Evolutionary conservation across 2,113 vertebrate genomes (phyloP).

Genomic region (Cryptomyrus ogoouensis): DNA sequence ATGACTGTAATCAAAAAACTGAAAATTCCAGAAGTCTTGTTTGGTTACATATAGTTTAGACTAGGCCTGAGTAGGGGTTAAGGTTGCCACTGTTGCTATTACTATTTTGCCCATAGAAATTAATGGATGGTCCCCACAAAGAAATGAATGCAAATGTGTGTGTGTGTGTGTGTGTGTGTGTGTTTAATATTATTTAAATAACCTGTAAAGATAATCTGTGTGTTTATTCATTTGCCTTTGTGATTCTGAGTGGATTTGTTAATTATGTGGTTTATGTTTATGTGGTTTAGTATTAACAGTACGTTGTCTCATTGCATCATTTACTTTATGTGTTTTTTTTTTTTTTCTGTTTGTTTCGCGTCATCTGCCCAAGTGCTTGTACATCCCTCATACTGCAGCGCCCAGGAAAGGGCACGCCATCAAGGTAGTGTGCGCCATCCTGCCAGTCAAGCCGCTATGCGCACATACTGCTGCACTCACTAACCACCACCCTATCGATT

Average conservation of each 20-base stretch:
- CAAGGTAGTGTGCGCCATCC: slow-evolving; percentile 74
- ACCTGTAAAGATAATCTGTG: background rate
- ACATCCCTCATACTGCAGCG: slow-evolving; percentile 86
- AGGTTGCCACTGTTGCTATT: background rate
- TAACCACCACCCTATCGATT: background rate
- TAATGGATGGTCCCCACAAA: background rate
- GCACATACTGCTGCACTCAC: slow-evolving; percentile 46
- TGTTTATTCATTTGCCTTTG: background rate
- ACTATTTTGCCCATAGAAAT: background rate
- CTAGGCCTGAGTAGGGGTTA: background rate
- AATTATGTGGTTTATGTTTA: background rate
- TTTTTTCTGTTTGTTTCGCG: slow-evolving; percentile 40
- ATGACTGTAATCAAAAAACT: background rate
- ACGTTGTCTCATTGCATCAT: slow-evolving; percentile 40
- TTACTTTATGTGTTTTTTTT: slow-evolving; percentile 43
- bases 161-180: background rate
- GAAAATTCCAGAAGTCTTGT: background rate
- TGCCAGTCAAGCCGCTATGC: slow-evolving; percentile 36
- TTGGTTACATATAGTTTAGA: background rate
- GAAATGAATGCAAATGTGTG: background rate
- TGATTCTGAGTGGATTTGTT: background rate
- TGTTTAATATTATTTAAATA: background rate
- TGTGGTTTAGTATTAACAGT: slow-evolving; percentile 5
- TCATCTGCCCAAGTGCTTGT: slow-evolving; percentile 69
- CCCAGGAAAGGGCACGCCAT: slow-evolving; percentile 76